These are phyloP conservation scores for Helicoverpa zea DNA, from an alignment of 1,140 invertebrate genomes.

Conservation along the genomic window DNA sequence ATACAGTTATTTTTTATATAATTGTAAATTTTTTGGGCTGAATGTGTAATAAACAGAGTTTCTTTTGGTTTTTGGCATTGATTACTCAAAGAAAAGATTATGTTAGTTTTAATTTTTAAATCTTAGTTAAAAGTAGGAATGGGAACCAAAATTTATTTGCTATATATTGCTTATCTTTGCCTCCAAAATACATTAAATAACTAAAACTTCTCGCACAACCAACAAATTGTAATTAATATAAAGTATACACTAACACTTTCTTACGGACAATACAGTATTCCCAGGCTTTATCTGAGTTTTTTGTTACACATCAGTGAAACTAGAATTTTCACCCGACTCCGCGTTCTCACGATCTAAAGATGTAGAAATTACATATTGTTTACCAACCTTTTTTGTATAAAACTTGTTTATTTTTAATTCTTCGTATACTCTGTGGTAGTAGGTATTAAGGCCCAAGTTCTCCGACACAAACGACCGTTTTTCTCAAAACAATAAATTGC, in stretches of 20 bases:
- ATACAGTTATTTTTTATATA: no score
- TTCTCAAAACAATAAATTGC: no score
- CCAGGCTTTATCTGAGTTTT: slow-evolving; percentile 50
- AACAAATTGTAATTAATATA: slow-evolving; percentile 42
- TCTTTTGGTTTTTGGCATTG: no score
- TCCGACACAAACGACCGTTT: no score
- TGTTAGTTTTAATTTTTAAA: no score
- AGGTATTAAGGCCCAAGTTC: background rate
- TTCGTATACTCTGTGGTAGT: background rate
- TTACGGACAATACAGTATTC: slow-evolving; percentile 47
- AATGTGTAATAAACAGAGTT: no score
- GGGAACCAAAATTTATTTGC: no score
- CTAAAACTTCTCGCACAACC: background rate
- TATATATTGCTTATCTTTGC: no score
- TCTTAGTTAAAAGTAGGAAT: no score
- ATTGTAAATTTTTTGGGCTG: no score
- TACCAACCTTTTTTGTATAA: slow-evolving; percentile 9
- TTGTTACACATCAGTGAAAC: slow-evolving; percentile 57
- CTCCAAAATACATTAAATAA: slow-evolving; percentile 4
- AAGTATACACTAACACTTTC: slow-evolving; percentile 49
- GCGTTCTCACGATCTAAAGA: slow-evolving; percentile 52
- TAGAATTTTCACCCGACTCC: slow-evolving; percentile 44
- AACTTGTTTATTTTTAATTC: background rate
- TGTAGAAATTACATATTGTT: slow-evolving; percentile 57
- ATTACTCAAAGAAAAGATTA: no score